Base-by-base conservation (phyloP, 2,113 vertebrate genomes). In the Spizaetus ornatus region DNA sequence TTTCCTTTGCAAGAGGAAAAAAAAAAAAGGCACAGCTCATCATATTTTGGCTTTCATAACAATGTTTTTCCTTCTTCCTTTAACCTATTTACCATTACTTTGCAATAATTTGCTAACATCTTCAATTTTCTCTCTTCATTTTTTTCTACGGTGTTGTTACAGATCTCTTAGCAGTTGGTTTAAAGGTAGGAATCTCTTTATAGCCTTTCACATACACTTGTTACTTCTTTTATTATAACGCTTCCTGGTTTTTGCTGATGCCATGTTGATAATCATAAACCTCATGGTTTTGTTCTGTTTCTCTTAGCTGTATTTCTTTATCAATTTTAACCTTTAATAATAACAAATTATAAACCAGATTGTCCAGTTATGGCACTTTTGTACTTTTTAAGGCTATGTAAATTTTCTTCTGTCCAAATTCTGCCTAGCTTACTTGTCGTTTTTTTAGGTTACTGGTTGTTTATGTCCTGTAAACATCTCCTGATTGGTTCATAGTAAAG, bases 161-260 rank as follows among this genome's bases (percentile, higher is more conserved):
- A 97, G 95, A 96, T 97, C 90, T 98, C 96, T 96, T 97, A 98
- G 82, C 92, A 93, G 96, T 97, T 91, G 90, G 74, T 98, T 97
- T 98, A 95, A 98, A 98, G 94, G 88, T 97, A 98, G 88, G 96
- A 97, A 79, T 97, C 65, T 97, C 89, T 97, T 97, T 97, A 58
- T 96, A 77, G 91, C 88, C 94, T 96, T 98, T 96, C 80, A 84
- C 86, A 94, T 76, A n/a, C 40, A 82, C 73, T 93, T 82, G 43
- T 96, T 97, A 45, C 27, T 91, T 16, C 13, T 72, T 93, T 78
- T 50, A 45, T 94, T 93, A 42, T 85, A 74, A 31, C 32, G 15
- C 52, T 63, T 71, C 82, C 43, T 38, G 29, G 3, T 13, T 85
- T 82, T 38, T 76, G 45, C 55, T 80, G 55, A 88, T 96, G 82